These are phyloP conservation scores for Elaeidobius kamerunicus DNA, from an alignment of 2,888 invertebrate genomes.

Conservation along the genomic window DNA sequence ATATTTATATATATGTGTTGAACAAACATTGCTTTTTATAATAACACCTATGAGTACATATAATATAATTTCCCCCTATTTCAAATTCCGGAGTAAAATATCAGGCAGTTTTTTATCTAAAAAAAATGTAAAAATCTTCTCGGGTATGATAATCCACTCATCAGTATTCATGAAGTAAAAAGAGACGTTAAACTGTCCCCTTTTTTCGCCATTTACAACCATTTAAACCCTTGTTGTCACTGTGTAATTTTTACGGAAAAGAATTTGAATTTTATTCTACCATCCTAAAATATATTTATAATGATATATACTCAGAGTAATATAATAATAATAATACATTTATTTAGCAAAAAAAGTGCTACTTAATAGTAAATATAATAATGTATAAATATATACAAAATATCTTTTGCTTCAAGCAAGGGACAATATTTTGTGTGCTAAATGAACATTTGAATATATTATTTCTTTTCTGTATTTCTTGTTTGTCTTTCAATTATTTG, in stretches of 20 bases:
- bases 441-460: too few relatives aligned
- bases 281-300: too few relatives aligned
- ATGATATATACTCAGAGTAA: too few relatives aligned
- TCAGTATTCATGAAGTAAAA: slow-evolving; percentile 38
- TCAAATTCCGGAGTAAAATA: not conserved
- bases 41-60: not conserved
- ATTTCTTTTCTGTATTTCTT: too few relatives aligned
- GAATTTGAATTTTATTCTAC: not conserved
- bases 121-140: slow-evolving; percentile 12
- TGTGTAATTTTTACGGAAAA: slow-evolving; percentile 14
- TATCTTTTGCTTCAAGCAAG: too few relatives aligned
- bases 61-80: not conserved
- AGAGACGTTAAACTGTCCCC: slow-evolving; percentile 34
- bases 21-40: not conserved
- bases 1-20: not conserved
- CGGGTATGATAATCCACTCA: slow-evolving; percentile 36
- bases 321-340: too few relatives aligned
- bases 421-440: too few relatives aligned
- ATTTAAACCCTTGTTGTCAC: slow-evolving; percentile 24
- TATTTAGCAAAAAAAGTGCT: too few relatives aligned
- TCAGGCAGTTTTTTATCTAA: not conserved
- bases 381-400: too few relatives aligned
- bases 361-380: too few relatives aligned
- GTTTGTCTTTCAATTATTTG: too few relatives aligned
- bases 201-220: slow-evolving; percentile 30